Evolutionary conservation across 2,797 vertebrate genomes (phyloP).

Genomic region (Helarctos malayanus): DNA sequence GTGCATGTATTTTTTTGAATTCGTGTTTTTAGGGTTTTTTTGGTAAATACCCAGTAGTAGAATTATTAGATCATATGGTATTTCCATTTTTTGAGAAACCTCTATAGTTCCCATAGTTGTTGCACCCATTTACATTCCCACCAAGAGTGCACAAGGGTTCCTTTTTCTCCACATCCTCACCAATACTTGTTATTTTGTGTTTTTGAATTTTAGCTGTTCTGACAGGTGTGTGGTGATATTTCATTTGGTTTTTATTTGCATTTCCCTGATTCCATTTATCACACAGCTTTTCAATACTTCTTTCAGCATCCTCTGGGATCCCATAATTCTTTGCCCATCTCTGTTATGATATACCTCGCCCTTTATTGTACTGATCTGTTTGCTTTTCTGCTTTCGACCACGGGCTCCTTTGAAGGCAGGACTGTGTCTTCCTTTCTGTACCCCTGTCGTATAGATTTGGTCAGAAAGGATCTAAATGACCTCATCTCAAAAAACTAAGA

Average conservation of each 20-base stretch:
- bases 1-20: neutral
- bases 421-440: neutral
- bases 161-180: neutral
- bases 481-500: neutral
- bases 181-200: neutral
- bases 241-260: neutral
- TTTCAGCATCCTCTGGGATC: neutral
- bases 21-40: neutral
- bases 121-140: neutral
- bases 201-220: neutral
- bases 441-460: neutral
- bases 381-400: neutral
- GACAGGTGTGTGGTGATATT: neutral
- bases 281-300: neutral
- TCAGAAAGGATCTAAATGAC: neutral
- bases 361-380: neutral
- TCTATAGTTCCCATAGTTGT: neutral
- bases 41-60: neutral
- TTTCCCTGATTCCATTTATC: neutral
- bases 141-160: neutral
- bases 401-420: neutral
- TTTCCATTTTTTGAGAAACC: neutral
- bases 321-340: neutral
- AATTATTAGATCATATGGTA: neutral
- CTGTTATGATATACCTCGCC: neutral